Conservation (phyloP, 2,888 invertebrate species). For the Polydrusus pterygomalis region DNA sequence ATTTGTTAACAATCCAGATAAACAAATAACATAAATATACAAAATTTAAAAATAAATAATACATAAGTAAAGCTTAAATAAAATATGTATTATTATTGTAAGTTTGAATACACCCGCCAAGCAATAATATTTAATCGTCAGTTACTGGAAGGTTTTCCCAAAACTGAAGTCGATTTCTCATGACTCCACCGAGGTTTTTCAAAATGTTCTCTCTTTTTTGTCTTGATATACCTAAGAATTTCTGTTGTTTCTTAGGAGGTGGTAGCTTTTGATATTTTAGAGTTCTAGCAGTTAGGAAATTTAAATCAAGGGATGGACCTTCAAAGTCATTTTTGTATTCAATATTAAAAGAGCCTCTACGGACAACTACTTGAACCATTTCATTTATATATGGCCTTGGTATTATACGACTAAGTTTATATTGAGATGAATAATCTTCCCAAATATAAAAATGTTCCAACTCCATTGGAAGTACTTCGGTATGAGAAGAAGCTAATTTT, state of each 20-base stretch:
- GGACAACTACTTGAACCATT: conserved; percentile 1
- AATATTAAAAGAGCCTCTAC: conserved; percentile 4
- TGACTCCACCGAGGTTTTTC: conserved; percentile 4
- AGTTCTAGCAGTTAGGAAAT: conserved; percentile 8
- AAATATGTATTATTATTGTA: not conserved
- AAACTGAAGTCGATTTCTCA: conserved; percentile 3
- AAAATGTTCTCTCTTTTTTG: conserved; percentile 4
- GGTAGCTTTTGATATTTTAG: conserved; percentile 3
- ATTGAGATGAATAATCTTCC: conserved; percentile 11
- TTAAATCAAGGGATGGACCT: conserved; percentile 10
- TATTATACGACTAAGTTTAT: conserved; percentile 11
- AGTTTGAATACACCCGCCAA: not conserved
- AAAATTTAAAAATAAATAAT: not conserved
- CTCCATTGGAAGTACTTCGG: conserved; percentile 18
- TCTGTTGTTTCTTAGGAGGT: conserved; percentile 18
- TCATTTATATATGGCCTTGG: conserved; percentile 15
- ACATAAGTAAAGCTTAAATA: not conserved
- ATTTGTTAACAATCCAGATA: too few species aligned
- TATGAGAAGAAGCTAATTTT: conserved; percentile 4
- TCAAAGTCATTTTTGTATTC: conserved; percentile 15
- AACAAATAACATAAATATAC: too few species aligned
- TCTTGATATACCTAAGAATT: conserved; percentile 2
- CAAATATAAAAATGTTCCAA: conserved; percentile 10
- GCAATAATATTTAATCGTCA: not conserved
- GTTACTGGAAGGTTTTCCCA: conserved; percentile 2